Percentiles rank a stretch among this genome's conserved stretches.
phyloP scores from a whole-genome alignment of 2,888 invertebrate species.

The Thymelicus acteon region DNA sequence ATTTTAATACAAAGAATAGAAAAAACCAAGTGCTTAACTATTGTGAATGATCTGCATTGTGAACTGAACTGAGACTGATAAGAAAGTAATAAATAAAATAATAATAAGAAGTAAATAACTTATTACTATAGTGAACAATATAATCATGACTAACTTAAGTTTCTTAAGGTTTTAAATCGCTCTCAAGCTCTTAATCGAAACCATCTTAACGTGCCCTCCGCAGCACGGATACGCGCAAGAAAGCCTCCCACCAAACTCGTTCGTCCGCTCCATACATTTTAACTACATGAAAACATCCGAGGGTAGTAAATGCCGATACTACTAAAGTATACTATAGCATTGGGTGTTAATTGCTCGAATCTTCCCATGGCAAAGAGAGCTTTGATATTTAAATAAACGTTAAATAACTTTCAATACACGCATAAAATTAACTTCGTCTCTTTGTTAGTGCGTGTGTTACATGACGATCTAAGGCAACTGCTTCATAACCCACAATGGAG shows the following conservation, averaged over 20 bases:
- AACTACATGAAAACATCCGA: background rate
- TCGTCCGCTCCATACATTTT: background rate
- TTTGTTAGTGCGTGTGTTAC: conserved; percentile 30
- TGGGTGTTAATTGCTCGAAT: conserved; percentile 35
- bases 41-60: no score
- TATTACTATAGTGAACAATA: no score
- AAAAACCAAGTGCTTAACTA: no score
- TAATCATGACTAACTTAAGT: no score
- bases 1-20: no score
- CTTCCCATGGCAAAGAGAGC: conserved; percentile 31
- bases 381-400: conserved; percentile 36
- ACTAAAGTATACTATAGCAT: conserved; percentile 10
- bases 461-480: background rate
- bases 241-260: background rate
- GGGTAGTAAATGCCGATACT: conserved; percentile 15
- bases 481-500: background rate
- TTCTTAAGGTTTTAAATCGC: no score
- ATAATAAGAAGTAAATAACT: no score
- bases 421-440: conserved; percentile 36
- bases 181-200: no score
- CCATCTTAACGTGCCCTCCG: background rate
- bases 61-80: no score
- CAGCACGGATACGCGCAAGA: background rate
- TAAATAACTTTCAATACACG: conserved; percentile 34
- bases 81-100: no score